A percentile compares a stretch with the other conserved stretches of the same genome.
Evolutionary conservation across 2,113 vertebrate species (phyloP).

Genomic region (Ploceus nigricollis): DNA sequence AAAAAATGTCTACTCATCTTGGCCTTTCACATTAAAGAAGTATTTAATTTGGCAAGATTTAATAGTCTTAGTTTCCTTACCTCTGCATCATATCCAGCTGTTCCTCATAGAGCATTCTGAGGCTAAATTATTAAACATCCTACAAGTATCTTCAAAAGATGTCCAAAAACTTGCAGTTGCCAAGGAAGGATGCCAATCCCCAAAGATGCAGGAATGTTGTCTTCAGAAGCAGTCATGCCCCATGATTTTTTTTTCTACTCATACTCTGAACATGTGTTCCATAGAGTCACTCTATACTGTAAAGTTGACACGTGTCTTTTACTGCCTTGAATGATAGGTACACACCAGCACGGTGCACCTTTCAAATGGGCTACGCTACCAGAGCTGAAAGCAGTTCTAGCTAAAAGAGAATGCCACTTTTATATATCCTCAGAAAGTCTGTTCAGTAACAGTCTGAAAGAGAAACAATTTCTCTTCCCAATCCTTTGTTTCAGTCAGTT

Average conservation of each 20-base stretch:
- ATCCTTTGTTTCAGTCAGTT: not conserved
- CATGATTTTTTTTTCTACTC: not conserved
- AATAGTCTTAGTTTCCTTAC: not conserved
- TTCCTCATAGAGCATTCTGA: not conserved
- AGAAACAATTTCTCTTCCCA: not conserved
- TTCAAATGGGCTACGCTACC: not conserved
- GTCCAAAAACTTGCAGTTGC: not conserved
- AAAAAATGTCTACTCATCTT: not conserved
- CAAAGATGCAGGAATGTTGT: not conserved
- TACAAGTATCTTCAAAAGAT: not conserved
- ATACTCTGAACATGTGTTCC: not conserved
- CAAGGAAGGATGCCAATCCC: not conserved
- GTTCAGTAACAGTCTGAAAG: not conserved
- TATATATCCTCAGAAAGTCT: not conserved
- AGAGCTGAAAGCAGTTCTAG: not conserved
- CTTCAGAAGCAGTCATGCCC: not conserved
- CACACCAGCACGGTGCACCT: rapidly evolving
- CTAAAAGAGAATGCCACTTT: not conserved
- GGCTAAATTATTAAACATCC: not conserved
- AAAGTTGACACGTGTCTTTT: not conserved
- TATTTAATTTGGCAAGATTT: not conserved
- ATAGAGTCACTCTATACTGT: not conserved
- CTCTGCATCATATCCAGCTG: not conserved
- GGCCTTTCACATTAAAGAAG: not conserved
- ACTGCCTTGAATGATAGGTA: not conserved